phyloP scores from a whole-genome alignment of 2,113 vertebrate genomes.

The Echinops telfairi region DNA sequence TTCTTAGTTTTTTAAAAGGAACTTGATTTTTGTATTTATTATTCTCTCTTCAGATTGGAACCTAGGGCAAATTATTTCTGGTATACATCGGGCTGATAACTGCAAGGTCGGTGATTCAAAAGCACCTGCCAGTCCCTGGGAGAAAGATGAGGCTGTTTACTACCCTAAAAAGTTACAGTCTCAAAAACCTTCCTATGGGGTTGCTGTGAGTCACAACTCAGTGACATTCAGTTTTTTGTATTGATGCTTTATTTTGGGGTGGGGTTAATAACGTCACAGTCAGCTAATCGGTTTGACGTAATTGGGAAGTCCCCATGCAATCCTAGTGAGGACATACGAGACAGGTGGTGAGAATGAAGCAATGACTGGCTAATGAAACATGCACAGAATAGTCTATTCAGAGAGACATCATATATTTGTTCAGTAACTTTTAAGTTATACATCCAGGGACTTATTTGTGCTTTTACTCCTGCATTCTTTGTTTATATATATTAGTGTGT shows the following conservation, averaged over 20 bases:
- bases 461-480: not conserved
- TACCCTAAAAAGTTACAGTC: too few species aligned
- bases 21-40: not conserved
- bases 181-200: too few species aligned
- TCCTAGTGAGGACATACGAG: not conserved
- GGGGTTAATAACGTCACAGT: accelerated
- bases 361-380: accelerated
- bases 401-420: accelerated
- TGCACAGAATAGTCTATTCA: accelerated
- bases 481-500: not conserved
- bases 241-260: too few species aligned
- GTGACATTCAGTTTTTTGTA: too few species aligned
- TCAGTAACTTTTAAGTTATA: too few species aligned
- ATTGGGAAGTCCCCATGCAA: not conserved
- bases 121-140: too few species aligned
- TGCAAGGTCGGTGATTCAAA: too few species aligned
- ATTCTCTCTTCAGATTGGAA: not conserved
- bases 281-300: too few species aligned
- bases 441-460: accelerated
- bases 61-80: not conserved
- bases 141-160: too few species aligned
- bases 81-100: too few species aligned
- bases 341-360: not conserved
- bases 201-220: too few species aligned
- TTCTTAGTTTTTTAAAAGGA: not conserved